phyloP scores from a whole-genome alignment of 2,113 vertebrate species.

The Cacatua alba region DNA sequence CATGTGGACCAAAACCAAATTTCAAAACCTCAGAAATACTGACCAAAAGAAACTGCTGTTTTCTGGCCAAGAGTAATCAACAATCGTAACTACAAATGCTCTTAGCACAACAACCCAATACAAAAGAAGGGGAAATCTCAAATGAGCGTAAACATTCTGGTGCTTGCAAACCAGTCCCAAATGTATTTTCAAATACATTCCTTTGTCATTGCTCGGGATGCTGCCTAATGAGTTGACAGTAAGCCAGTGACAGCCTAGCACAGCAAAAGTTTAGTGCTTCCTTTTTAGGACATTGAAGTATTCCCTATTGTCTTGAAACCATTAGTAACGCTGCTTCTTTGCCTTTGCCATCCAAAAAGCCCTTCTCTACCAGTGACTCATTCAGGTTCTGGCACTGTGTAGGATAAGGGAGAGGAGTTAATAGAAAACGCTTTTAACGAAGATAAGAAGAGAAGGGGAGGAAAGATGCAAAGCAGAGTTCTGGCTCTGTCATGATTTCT shows the following conservation, averaged over 20 bases:
- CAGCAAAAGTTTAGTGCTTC: constrained; percentile 54
- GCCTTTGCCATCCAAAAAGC: constrained; percentile 31
- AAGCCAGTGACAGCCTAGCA: constrained; percentile 44
- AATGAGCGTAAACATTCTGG: background rate
- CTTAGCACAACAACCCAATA: constrained; percentile 3
- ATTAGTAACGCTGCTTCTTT: background rate
- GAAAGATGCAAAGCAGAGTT: constrained; percentile 29
- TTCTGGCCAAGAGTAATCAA: background rate
- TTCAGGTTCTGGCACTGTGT: constrained; percentile 8
- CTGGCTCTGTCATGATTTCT: background rate
- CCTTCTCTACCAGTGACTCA: constrained; percentile 44
- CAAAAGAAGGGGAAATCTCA: constrained; percentile 14
- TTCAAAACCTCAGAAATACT: constrained; percentile 15
- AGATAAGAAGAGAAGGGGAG: constrained; percentile 9
- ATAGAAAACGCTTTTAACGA: background rate
- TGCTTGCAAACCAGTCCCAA: constrained; percentile 39
- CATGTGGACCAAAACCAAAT: background rate
- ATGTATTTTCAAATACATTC: constrained; percentile 42
- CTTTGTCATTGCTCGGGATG: constrained; percentile 30
- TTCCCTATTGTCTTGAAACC: constrained; percentile 47
- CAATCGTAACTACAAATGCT: background rate
- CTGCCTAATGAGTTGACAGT: constrained; percentile 54
- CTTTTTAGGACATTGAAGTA: constrained; percentile 61
- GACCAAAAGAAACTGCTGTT: background rate
- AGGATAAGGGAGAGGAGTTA: background rate